These are phyloP conservation scores for Callithrix jacchus DNA, from an alignment of 2,113 vertebrate species.

Conservation along the genomic window DNA sequence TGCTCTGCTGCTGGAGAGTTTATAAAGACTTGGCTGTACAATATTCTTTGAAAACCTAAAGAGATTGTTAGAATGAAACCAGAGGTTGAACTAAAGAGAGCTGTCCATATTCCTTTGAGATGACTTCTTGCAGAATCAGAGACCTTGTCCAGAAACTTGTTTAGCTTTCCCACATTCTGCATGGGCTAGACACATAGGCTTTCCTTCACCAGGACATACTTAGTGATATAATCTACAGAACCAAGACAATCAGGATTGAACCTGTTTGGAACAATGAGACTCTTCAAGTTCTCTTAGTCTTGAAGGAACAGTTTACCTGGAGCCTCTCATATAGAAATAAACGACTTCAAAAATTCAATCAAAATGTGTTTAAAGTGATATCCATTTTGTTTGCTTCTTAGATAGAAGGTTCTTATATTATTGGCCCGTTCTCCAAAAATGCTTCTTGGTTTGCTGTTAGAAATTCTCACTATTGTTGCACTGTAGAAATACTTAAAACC, in stretches of 20 bases:
- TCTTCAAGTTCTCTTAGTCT: background rate
- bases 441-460: background rate
- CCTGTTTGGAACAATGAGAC: background rate
- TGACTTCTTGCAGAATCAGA: background rate
- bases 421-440: background rate
- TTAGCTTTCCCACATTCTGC: background rate
- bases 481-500: background rate
- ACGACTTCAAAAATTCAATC: background rate
- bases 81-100: background rate
- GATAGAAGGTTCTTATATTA: background rate
- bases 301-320: background rate
- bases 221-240: background rate
- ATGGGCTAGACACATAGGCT: background rate
- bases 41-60: background rate
- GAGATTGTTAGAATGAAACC: background rate
- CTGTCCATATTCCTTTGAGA: background rate
- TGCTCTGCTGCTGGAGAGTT: constrained; percentile 8
- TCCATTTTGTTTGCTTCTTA: constrained; percentile 13
- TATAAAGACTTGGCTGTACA: background rate
- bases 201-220: background rate
- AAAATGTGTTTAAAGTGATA: background rate
- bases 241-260: background rate
- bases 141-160: background rate
- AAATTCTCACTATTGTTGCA: background rate
- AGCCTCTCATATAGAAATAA: constrained; percentile 1